phyloP scores from a whole-genome alignment of 2,888 invertebrate species.

The Salticus scenicus region DNA sequence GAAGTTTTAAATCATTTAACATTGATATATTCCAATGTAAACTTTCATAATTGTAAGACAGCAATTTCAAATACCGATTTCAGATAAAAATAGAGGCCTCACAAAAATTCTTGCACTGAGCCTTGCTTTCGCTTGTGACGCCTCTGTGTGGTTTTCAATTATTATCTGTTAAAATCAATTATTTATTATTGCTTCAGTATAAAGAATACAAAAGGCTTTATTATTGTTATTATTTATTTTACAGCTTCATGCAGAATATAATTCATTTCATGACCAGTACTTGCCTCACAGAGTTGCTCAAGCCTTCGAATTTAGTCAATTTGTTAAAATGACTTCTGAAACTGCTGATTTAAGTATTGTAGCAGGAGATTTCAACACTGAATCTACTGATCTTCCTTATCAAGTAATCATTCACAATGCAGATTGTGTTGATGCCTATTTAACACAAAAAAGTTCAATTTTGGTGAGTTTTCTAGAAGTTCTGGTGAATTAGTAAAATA shows the following conservation, averaged over 20 bases:
- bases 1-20: too few species aligned
- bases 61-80: too few species aligned
- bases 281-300: conserved; percentile 93
- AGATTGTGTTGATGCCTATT: conserved; percentile 55
- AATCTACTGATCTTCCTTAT: conserved; percentile 86
- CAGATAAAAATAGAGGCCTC: too few species aligned
- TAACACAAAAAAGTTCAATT: conserved; percentile 21
- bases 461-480: conserved; percentile 27
- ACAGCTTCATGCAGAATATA: conserved; percentile 95
- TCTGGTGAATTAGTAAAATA: too few species aligned
- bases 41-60: too few species aligned
- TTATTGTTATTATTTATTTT: background rate
- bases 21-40: too few species aligned
- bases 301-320: conserved; percentile 95
- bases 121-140: too few species aligned
- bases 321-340: conserved; percentile 88
- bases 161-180: too few species aligned
- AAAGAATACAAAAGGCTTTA: too few species aligned
- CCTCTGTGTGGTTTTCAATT: too few species aligned
- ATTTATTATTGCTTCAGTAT: too few species aligned
- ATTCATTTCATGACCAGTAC: conserved; percentile 85
- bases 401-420: conserved; percentile 61
- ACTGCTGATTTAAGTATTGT: conserved; percentile 88
- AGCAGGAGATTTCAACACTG: conserved; percentile 95
- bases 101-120: too few species aligned